These are phyloP conservation scores for Nesoenas mayeri DNA, from an alignment of 2,113 vertebrate species.

Conservation along the genomic window DNA sequence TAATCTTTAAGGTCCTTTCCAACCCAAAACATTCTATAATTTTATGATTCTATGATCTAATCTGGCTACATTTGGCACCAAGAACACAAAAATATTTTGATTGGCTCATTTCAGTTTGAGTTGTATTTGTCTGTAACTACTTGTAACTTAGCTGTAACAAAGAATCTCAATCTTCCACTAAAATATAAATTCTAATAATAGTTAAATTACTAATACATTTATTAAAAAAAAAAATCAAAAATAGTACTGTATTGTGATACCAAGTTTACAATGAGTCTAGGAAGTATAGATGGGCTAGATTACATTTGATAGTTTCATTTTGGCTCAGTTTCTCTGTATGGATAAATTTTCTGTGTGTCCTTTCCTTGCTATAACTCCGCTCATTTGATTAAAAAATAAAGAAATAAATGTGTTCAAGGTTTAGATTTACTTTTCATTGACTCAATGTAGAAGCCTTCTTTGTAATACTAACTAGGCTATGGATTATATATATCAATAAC, in stretches of 20 bases:
- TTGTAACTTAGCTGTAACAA: not conserved
- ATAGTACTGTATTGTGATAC: not conserved
- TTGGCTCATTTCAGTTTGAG: not conserved
- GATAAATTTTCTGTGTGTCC: not conserved
- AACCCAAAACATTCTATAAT: no score
- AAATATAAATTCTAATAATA: not conserved
- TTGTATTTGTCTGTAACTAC: not conserved
- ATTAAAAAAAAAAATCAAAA: not conserved
- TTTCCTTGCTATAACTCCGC: not conserved
- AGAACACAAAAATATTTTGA: not conserved
- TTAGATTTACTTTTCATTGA: not conserved
- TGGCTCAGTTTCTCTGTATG: not conserved
- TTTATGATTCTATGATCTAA: not conserved
- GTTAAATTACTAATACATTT: not conserved
- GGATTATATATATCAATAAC: not conserved
- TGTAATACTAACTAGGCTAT: not conserved
- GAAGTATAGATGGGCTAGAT: fast-evolving
- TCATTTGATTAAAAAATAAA: not conserved
- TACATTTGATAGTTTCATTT: not conserved
- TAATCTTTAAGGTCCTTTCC: no score
- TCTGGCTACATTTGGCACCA: not conserved
- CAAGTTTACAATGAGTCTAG: not conserved
- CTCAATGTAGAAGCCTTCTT: not conserved
- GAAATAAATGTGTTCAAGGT: not conserved
- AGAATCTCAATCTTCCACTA: not conserved